A percentile compares a stretch with the other conserved stretches of the same genome.
phyloP scores from a whole-genome alignment of 2,888 invertebrate genomes.

The Piscicola geometra region DNA sequence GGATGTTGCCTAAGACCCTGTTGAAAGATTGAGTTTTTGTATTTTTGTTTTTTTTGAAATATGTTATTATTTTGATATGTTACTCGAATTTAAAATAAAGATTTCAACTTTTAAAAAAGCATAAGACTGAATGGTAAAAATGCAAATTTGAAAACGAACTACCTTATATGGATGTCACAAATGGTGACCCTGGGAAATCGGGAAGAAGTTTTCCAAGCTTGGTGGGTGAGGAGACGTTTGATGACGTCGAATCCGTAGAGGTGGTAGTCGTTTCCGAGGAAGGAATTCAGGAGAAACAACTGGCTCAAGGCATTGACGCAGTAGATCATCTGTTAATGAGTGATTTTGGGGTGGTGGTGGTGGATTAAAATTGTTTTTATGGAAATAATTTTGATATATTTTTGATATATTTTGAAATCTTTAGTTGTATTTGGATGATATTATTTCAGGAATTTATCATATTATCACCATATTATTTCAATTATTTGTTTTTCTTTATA shows the following conservation, averaged over 20 bases:
- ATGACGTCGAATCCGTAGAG: slow-evolving; percentile 57
- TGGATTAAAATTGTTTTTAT: no score
- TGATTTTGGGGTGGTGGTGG: no score
- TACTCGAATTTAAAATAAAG: no score
- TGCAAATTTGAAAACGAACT: no score
- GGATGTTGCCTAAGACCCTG: slow-evolving; percentile 54
- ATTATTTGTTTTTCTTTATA: no score
- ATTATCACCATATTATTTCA: no score
- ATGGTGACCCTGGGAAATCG: slow-evolving; percentile 54
- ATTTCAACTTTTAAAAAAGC: no score
- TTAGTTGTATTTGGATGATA: neutral
- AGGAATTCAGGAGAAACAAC: slow-evolving; percentile 57
- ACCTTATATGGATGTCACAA: slow-evolving; percentile 53
- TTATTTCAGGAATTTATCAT: no score
- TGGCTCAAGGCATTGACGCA: slow-evolving; percentile 57
- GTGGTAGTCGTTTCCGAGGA: slow-evolving; percentile 56
- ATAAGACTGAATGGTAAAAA: neutral
- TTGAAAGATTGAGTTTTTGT: neutral
- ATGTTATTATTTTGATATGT: neutral
- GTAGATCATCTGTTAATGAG: slow-evolving; percentile 48
- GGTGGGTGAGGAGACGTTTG: slow-evolving; percentile 24
- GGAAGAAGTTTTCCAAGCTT: slow-evolving; percentile 37
- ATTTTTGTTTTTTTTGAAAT: neutral
- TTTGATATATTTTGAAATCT: neutral
- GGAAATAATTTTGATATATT: no score